A percentile compares a stretch with the other conserved stretches of the same genome.
Conservation (phyloP, 2,113 vertebrate genomes). For the Elaphurus davidianus region DNA sequence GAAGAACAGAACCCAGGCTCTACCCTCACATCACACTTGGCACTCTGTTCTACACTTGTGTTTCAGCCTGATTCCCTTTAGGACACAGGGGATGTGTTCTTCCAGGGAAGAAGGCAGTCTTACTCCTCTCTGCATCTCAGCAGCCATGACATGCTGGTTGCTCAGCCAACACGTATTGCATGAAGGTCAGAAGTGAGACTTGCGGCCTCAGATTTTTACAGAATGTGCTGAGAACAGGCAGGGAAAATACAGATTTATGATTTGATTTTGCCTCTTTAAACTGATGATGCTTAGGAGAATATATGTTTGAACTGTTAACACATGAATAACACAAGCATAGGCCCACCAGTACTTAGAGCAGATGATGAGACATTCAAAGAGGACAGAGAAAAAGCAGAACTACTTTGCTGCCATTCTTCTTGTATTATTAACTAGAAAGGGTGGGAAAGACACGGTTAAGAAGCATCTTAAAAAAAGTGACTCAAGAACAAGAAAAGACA, state of each 20-base stretch:
- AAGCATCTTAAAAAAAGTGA: background rate
- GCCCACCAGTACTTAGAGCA: background rate
- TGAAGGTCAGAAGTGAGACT: background rate
- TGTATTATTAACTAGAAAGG: background rate
- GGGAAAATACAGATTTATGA: background rate
- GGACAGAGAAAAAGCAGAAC: background rate
- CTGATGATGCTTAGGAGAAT: background rate
- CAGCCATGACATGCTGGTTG: background rate
- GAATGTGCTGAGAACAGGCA: background rate
- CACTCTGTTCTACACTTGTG: background rate
- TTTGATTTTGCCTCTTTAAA: background rate
- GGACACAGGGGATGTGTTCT: background rate
- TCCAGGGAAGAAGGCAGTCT: background rate
- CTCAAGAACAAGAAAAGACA: background rate
- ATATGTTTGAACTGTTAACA: background rate
- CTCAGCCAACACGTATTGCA: background rate
- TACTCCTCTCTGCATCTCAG: background rate
- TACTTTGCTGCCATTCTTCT: background rate
- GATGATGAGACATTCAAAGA: conserved; percentile 11
- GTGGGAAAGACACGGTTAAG: background rate
- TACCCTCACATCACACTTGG: background rate
- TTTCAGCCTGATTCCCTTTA: background rate
- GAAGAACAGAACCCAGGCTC: background rate
- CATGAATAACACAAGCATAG: background rate
- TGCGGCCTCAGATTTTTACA: background rate